These are phyloP conservation scores for Prorops nasuta DNA, from an alignment of 1,140 invertebrate genomes.

Conservation along the genomic window DNA sequence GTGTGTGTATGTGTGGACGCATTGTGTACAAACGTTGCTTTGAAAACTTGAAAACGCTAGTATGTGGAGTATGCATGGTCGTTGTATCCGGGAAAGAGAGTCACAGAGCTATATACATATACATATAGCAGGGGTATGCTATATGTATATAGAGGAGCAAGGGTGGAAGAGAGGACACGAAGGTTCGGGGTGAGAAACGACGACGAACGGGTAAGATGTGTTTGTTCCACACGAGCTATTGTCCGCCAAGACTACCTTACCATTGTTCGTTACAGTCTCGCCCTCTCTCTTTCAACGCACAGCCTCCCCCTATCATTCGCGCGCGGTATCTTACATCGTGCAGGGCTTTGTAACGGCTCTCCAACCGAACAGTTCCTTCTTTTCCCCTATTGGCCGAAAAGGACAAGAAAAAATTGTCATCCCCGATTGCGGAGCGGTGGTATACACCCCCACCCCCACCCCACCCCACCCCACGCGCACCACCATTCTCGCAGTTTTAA, in stretches of 20 bases:
- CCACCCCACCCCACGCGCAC: no score
- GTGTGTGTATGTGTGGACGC: not conserved
- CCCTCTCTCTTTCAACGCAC: constrained; percentile 31
- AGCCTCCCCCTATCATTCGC: constrained; percentile 27
- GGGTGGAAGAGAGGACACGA: not conserved
- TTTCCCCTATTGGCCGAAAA: not conserved
- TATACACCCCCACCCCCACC: no score
- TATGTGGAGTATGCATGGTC: not conserved
- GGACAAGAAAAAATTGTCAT: no score
- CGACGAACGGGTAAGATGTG: constrained; percentile 41
- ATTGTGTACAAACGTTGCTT: not conserved
- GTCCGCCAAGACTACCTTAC: constrained; percentile 47
- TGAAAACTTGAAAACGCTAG: not conserved
- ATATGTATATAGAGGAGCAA: not conserved
- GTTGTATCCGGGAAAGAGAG: no score
- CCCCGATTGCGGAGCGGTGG: no score
- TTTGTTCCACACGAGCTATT: constrained; percentile 56
- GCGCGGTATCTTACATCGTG: constrained; percentile 31
- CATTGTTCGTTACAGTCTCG: constrained; percentile 50
- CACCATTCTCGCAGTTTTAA: no score
- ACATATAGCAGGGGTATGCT: not conserved
- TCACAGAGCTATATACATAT: not conserved
- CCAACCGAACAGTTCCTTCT: not conserved
- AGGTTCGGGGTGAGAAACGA: constrained; percentile 22
- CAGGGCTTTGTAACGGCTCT: constrained; percentile 9